Evolutionary conservation across 1,140 invertebrate species (phyloP).

Genomic region (Triops longicaudatus): DNA sequence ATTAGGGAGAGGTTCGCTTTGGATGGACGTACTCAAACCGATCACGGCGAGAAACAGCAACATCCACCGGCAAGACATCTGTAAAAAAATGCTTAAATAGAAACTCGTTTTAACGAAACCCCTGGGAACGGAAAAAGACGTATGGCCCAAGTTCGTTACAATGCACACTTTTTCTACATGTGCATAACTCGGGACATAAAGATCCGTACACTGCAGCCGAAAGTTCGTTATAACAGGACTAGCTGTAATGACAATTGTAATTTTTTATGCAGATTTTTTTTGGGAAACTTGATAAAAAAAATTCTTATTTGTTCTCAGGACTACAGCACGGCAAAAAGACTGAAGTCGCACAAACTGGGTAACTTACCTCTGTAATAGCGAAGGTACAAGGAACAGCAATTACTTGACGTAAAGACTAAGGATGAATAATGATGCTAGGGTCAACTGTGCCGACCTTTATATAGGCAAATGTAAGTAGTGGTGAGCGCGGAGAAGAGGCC

Average conservation of each 20-base stretch:
- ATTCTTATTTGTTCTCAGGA: background rate
- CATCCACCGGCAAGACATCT: slow-evolving; percentile 8
- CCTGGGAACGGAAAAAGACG: too few relatives aligned
- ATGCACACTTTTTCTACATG: too few relatives aligned
- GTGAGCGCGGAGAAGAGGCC: background rate
- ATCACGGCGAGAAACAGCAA: slow-evolving; percentile 7
- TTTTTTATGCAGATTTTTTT: too few relatives aligned
- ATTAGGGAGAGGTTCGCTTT: background rate
- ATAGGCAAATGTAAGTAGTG: background rate
- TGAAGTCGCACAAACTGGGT: too few relatives aligned
- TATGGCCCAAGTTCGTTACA: too few relatives aligned
- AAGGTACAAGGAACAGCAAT: background rate
- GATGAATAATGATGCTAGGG: background rate
- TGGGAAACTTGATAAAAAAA: background rate
- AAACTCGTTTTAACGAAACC: background rate
- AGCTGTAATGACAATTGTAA: too few relatives aligned
- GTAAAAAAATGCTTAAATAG: background rate
- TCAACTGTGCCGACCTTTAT: background rate
- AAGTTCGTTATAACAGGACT: too few relatives aligned
- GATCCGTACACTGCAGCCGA: too few relatives aligned
- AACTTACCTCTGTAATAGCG: too few relatives aligned
- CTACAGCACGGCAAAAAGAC: too few relatives aligned
- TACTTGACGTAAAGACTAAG: background rate
- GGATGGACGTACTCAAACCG: background rate
- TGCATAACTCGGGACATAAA: too few relatives aligned